phyloP scores from a whole-genome alignment of 2,888 invertebrate species.

The Gandaritis pyraliata region DNA sequence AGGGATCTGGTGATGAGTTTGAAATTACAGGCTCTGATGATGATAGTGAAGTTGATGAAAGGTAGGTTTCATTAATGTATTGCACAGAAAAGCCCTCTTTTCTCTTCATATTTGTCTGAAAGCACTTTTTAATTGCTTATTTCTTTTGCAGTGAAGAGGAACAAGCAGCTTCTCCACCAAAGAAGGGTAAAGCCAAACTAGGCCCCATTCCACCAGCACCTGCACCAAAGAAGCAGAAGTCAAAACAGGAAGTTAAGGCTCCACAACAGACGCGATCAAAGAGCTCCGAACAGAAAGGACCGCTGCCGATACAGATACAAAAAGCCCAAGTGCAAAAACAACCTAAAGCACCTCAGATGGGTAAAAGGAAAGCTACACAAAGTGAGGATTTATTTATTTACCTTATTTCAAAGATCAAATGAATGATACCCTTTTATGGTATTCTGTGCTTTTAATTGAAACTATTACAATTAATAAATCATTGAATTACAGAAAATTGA shows the following conservation, averaged over 20 bases:
- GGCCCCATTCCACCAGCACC: constrained; percentile 10
- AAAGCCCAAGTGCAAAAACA: constrained; percentile 20
- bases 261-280: constrained; percentile 13
- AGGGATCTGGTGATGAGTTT: constrained; percentile 40
- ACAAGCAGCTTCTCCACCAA: constrained; percentile 41
- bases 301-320: constrained; percentile 7
- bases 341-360: constrained; percentile 34
- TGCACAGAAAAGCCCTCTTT: too few relatives aligned
- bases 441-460: too few relatives aligned
- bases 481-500: too few relatives aligned
- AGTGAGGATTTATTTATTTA: constrained; percentile 44
- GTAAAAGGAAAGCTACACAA: constrained; percentile 50
- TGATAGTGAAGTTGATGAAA: constrained; percentile 45
- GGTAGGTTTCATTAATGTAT: constrained; percentile 33
- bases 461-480: too few relatives aligned
- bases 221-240: constrained; percentile 31
- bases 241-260: constrained; percentile 18
- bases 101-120: too few relatives aligned
- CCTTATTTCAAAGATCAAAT: too few relatives aligned
- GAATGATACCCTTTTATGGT: too few relatives aligned
- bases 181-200: constrained; percentile 42
- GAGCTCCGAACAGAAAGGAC: constrained; percentile 7
- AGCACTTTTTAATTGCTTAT: constrained; percentile 3
- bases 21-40: constrained; percentile 31
- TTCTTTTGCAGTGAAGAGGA: constrained; percentile 35